Conservation (phyloP, 2,888 invertebrate species). For the Petrolisthes manimaculis region DNA sequence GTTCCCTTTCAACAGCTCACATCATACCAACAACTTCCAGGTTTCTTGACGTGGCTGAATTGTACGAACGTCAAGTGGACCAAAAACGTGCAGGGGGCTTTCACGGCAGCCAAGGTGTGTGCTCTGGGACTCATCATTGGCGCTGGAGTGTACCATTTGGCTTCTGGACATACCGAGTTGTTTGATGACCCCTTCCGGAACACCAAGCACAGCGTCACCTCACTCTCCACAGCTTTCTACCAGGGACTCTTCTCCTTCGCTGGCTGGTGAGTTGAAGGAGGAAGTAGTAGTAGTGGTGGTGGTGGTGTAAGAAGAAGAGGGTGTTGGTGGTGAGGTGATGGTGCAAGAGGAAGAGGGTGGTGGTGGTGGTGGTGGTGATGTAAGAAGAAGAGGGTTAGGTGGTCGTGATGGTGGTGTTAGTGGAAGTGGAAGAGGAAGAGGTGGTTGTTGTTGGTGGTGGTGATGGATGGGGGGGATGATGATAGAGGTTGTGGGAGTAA, state of each 20-base stretch:
- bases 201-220: conserved; percentile 74
- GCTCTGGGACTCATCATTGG: conserved; percentile 87
- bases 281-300: background rate
- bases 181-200: conserved; percentile 81
- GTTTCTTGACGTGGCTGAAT: conserved; percentile 90
- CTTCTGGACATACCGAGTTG: conserved; percentile 80
- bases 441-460: too few species aligned
- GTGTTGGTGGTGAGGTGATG: background rate
- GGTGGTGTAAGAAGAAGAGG: background rate
- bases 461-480: too few species aligned
- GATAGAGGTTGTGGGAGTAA: too few species aligned
- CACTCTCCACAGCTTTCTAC: conserved; percentile 87
- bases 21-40: conserved; percentile 71
- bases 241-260: conserved; percentile 92
- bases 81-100: conserved; percentile 91
- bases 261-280: conserved; percentile 54
- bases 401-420: background rate
- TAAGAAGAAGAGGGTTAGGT: background rate
- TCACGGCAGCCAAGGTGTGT: conserved; percentile 91
- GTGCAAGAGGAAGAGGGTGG: background rate
- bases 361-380: background rate
- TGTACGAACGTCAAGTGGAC: conserved; percentile 97
- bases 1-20: too few species aligned
- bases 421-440: background rate
- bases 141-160: conserved; percentile 83